Base-by-base conservation (phyloP, 2,888 invertebrate species). In the Thymelicus acteon region DNA sequence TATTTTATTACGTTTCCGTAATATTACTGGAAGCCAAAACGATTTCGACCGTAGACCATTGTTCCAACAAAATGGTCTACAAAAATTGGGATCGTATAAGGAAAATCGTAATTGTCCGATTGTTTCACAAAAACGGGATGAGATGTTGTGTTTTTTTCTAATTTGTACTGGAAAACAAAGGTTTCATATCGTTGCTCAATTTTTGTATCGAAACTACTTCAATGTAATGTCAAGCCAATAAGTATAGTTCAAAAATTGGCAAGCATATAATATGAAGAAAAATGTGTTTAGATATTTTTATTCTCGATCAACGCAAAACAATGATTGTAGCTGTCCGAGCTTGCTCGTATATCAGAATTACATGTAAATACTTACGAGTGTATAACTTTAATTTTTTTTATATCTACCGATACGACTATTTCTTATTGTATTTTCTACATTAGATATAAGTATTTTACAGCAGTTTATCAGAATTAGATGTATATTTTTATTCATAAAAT, bases 81-180 rank as follows among this genome's bases (percentile, higher is more conserved):
- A 67, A 61, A 54, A 52, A 67, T 67, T 67, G 60, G 44, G 10
- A 60, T 48, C 48, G 48, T 61, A 52, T 67, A 61, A 52, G 58
- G 60, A 67, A 58, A 67, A 67, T 8, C 13, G 48, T 48, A 15
- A 67, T 44, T 39, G 37, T 67, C 37, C 37, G 48, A 40, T 61
- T 60, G 67, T 52, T 39, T 15, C 49, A 62, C 62, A 13, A 44
- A 54, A 68, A 44, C 44, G 15, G 44, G 10, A 67, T 54, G 10
- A 10, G 44, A 31, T 62, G 19, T 54, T 62, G 62, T 62, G 47
- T 54, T 62, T 68, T 48, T 47, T 44, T 61, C 44, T 57, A 57
- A 69, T 57, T 69, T 69, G 54, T 62, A 48, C 40, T 63, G 57
- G 47, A 24, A 44, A 24, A 24, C 62, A 47, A 62, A 47, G 57